Conservation (phyloP, 2,113 vertebrate genomes). For the Periophthalmus modestus region DNA sequence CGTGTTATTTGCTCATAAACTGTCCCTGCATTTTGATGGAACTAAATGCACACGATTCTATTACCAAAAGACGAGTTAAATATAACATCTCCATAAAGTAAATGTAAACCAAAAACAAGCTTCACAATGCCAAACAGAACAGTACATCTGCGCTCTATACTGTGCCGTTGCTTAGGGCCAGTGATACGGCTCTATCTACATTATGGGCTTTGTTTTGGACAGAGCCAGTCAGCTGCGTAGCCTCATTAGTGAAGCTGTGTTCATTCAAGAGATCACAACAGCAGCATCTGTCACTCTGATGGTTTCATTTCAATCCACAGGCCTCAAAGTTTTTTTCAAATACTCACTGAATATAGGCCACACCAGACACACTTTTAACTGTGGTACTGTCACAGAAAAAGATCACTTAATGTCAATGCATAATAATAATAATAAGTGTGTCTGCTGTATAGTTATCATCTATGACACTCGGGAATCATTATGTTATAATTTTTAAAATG, state of each 20-base stretch:
- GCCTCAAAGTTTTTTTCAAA: slow-evolving; percentile 26
- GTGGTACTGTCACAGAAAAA: too few relatives aligned
- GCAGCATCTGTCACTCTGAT: slow-evolving; percentile 71
- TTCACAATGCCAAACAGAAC: slow-evolving; percentile 19
- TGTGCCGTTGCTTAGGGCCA: slow-evolving; percentile 33
- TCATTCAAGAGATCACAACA: slow-evolving; percentile 70
- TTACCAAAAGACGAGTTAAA: neutral
- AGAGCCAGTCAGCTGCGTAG: slow-evolving; percentile 70
- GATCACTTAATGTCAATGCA: too few relatives aligned
- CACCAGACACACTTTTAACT: too few relatives aligned
- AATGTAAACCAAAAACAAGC: neutral
- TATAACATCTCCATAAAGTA: slow-evolving; percentile 11
- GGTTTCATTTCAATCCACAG: slow-evolving; percentile 61
- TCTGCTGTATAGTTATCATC: too few relatives aligned
- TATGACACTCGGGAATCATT: too few relatives aligned
- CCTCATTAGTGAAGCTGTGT: slow-evolving; percentile 74
- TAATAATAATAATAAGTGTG: too few relatives aligned
- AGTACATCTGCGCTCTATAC: slow-evolving; percentile 21
- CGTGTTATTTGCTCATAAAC: too few relatives aligned
- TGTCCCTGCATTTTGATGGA: too few relatives aligned
- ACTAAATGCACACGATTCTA: too few relatives aligned
- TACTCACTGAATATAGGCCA: too few relatives aligned
- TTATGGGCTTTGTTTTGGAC: slow-evolving; percentile 62
- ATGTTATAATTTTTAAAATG: too few relatives aligned
- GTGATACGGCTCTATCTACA: slow-evolving; percentile 46